Percentiles rank a stretch among this genome's conserved stretches.
Conservation (phyloP, 1,140 invertebrate genomes). For the Schlechtendalia chinensis region DNA sequence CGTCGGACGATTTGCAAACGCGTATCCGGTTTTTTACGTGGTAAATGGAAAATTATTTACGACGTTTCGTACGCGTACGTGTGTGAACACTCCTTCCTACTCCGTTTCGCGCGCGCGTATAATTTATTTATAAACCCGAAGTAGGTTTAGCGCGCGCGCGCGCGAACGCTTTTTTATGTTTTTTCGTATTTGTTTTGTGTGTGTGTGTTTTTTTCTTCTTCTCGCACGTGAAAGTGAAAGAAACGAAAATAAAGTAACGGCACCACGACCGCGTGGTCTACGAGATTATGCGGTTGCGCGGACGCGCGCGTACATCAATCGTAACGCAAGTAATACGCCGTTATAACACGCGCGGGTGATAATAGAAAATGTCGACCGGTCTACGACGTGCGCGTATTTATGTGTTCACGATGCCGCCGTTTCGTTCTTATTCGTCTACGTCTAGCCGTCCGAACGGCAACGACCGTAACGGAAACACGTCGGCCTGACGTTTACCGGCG, state of each 20-base stretch:
- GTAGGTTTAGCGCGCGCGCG: not conserved
- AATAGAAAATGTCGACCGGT: no score
- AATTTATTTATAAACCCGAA: not conserved
- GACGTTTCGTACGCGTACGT: no score
- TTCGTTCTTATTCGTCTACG: no score
- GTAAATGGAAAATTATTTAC: slow-evolving; percentile 18
- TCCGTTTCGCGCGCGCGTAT: no score
- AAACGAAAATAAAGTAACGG: slow-evolving; percentile 23
- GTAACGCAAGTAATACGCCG: no score
- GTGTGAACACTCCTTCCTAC: no score
- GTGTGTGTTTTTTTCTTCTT: no score
- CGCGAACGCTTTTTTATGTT: not conserved
- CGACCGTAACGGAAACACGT: no score
- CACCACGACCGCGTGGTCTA: not conserved
- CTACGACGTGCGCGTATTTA: no score
- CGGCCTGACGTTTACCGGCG: no score
- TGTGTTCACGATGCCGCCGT: no score
- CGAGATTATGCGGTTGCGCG: not conserved
- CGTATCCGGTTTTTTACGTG: slow-evolving; percentile 17
- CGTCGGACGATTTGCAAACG: not conserved
- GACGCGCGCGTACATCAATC: not conserved
- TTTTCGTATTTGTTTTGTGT: not conserved
- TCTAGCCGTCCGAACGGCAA: no score
- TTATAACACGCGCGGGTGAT: not conserved
- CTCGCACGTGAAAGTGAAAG: slow-evolving; percentile 32